A percentile compares a stretch with the other conserved stretches of the same genome.
Conservation (phyloP, 2,797 vertebrate genomes). For the Ciconia nigra region DNA sequence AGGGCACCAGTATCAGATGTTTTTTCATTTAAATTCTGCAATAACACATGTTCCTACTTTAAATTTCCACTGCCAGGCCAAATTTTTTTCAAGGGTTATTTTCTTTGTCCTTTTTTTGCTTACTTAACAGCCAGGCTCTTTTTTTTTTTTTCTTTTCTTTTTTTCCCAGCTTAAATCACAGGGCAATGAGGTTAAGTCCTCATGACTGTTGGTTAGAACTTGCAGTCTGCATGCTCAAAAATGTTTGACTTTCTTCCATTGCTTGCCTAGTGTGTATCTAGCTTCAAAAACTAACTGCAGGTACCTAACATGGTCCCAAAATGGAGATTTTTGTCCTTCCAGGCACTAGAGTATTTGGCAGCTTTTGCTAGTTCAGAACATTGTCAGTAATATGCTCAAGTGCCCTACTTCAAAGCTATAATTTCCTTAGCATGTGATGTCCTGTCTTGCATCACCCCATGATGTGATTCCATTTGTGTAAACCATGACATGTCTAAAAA, state of each 20-base stretch:
- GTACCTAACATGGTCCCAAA: background rate
- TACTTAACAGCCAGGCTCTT: background rate
- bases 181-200: background rate
- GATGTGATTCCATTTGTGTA: background rate
- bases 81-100: background rate
- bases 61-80: background rate
- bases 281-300: background rate
- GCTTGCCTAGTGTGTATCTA: background rate
- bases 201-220: background rate
- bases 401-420: background rate
- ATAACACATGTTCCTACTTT: background rate
- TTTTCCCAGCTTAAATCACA: background rate
- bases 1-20: background rate
- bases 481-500: background rate
- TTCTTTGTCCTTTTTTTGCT: too few species aligned
- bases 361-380: background rate
- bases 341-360: background rate
- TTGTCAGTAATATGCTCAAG: background rate
- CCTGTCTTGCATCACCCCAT: background rate
- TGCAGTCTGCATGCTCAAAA: background rate
- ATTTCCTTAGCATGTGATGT: background rate
- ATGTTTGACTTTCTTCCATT: background rate
- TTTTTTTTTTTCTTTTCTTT: background rate
- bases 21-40: background rate
- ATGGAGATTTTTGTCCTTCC: background rate